These are phyloP conservation scores for Lytechinus variegatus DNA, from an alignment of 35 echinoderm and acorn worm species.

Conservation along the genomic window DNA sequence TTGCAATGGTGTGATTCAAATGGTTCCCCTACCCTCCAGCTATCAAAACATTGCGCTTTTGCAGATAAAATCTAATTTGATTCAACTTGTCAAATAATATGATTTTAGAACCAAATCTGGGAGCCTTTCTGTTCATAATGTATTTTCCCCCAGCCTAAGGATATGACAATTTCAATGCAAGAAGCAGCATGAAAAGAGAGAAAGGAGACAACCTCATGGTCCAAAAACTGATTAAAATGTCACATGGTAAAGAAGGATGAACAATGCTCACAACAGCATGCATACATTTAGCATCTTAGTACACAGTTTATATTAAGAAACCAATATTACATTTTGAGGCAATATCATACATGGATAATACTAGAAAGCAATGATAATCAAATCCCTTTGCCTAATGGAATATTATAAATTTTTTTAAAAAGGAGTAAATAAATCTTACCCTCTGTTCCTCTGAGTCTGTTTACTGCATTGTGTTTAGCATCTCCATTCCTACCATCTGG, in stretches of 20 bases:
- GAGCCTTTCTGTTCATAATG: not conserved
- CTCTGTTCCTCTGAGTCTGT: constrained; percentile 17
- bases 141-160: not conserved
- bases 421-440: not conserved
- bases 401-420: not conserved
- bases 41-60: not conserved
- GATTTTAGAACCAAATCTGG: not conserved
- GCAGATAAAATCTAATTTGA: not conserved
- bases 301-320: not conserved
- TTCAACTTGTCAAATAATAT: not conserved
- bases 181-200: not conserved
- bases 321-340: not conserved
- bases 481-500: not conserved
- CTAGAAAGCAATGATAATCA: not conserved
- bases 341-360: not conserved
- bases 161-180: not conserved
- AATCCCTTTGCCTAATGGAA: not conserved
- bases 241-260: not conserved
- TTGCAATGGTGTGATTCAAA: not conserved
- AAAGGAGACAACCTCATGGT: not conserved
- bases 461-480: not conserved
- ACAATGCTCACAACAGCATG: not conserved
- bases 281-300: not conserved
- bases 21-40: not conserved
- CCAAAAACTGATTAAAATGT: not conserved